Percentiles rank a stretch among this genome's conserved stretches.
Evolutionary conservation across 2,797 vertebrate genomes (phyloP).

Genomic region (Microctenopoma steveboyesi): DNA sequence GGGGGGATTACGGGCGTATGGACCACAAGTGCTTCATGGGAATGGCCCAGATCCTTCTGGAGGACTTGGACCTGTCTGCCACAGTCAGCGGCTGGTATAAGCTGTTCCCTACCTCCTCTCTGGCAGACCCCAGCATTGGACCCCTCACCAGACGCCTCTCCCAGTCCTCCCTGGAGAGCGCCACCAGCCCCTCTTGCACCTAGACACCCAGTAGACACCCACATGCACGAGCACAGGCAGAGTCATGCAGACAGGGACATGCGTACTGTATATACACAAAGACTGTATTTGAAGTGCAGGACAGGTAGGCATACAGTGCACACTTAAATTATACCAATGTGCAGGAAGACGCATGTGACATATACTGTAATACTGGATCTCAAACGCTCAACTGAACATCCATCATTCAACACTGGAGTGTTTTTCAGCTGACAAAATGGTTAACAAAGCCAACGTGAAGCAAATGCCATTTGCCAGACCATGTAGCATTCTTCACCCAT

Average conservation of each 20-base stretch:
- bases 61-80: slow-evolving; percentile 95
- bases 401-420: slow-evolving; percentile 24
- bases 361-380: slow-evolving; percentile 10
- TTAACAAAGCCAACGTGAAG: slow-evolving; percentile 34
- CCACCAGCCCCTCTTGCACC: slow-evolving; percentile 95
- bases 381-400: slow-evolving; percentile 9
- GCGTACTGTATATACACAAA: slow-evolving; percentile 73
- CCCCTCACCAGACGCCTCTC: slow-evolving; percentile 95
- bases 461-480: slow-evolving; percentile 52
- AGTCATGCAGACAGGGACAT: slow-evolving; percentile 64
- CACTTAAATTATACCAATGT: slow-evolving; percentile 6
- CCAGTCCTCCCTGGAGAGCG: slow-evolving; percentile 98
- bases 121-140: slow-evolving; percentile 96
- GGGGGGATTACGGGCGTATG: slow-evolving; percentile 99
- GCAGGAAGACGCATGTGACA: slow-evolving; percentile 43
- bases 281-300: slow-evolving; percentile 61
- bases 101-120: slow-evolving; percentile 98
- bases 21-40: slow-evolving; percentile 99
- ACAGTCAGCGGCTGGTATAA: slow-evolving; percentile 95
- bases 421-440: slow-evolving; percentile 32
- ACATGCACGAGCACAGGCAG: slow-evolving; percentile 43
- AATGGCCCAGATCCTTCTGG: slow-evolving; percentile 97
- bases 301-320: slow-evolving; percentile 53
- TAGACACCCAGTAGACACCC: slow-evolving; percentile 75
- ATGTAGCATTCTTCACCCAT: slow-evolving; percentile 80